Evolutionary conservation across 2,797 vertebrate species (phyloP), one percentile per base, ranked within the genome.

Genomic region (Acanthornis magna): DNA sequence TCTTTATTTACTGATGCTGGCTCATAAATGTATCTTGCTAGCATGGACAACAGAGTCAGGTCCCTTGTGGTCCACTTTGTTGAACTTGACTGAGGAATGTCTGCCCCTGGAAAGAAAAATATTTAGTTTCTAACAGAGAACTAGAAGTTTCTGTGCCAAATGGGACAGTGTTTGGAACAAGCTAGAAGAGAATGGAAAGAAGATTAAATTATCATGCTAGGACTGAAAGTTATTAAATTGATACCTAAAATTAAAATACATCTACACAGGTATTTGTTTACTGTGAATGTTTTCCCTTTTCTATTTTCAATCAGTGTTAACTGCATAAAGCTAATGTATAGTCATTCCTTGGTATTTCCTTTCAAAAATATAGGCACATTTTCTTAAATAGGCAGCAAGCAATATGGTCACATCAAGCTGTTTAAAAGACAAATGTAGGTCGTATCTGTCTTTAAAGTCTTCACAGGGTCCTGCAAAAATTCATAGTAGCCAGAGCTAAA

Each of bases 101-200:
- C 85, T 96, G 92, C 81, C 89, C 55, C 48, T 87, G 94, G 72
- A 95, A 96, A 96, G 82, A 89, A 97, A 95, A 97, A 96, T 96
- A 93, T 94, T 96, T 97, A 67, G 63, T 91, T 97, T 97, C 89
- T 61, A 95, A 68, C 87, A 93, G 90, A 92, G 78, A 96, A 77
- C 38, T 89, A 63, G 48, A 94, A 68, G 30, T 88, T 95, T 87
- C 63, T 87, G 22, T 96, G 85, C 94, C 93, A 95, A 93, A 91
- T 77, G 26, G 50, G 78, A 96, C 77, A 91, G 26, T 85, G 60
- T 95, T 96, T 91, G 85, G 45, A 92, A 85, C 19, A 60, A 90
- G 79, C 50, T 68, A 65, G 57, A 87, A 85, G 4, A 58, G 53
- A 87, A 92, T 42, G 55, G 58, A 89, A 80, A 91, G 75, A 91